These are phyloP conservation scores for Drosophila takahashii DNA, from an alignment of 1,140 invertebrate genomes.

Conservation along the genomic window DNA sequence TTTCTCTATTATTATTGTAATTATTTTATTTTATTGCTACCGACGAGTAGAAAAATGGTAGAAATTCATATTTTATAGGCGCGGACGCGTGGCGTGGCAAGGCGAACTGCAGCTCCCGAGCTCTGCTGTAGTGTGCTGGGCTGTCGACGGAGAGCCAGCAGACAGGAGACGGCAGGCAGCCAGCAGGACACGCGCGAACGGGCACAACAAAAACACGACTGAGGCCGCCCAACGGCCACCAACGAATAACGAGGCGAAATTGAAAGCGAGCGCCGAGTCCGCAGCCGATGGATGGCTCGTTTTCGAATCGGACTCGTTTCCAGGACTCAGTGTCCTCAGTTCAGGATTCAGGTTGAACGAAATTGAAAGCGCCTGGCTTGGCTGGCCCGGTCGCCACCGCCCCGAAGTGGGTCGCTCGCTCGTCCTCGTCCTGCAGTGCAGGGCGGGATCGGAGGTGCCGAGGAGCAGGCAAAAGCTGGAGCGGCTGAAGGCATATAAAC, in stretches of 20 bases:
- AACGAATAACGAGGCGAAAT: conserved; percentile 73
- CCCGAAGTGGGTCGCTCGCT: conserved; percentile 66
- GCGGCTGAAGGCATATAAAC: conserved; percentile 48
- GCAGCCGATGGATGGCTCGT: conserved; percentile 18
- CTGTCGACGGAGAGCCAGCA: conserved; percentile 29
- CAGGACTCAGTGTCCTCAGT: background rate
- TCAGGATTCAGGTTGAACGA: conserved; percentile 67
- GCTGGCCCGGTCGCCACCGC: conserved; percentile 10
- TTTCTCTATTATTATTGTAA: conserved; percentile 18
- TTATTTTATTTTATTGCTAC: conserved; percentile 18
- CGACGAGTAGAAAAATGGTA: conserved; percentile 66
- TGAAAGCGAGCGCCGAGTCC: conserved; percentile 61
- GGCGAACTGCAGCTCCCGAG: conserved; percentile 65
- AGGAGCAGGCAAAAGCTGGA: conserved; percentile 30
- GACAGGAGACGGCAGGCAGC: conserved; percentile 40
- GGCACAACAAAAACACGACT: conserved; percentile 81
- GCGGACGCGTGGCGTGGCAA: conserved; percentile 51
- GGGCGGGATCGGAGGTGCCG: conserved; percentile 13
- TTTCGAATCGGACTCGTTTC: conserved; percentile 43
- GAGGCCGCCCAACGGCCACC: conserved; percentile 80
- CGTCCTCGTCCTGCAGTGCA: conserved; percentile 49
- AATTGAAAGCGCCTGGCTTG: conserved; percentile 63
- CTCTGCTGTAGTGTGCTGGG: conserved; percentile 44
- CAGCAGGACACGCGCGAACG: conserved; percentile 72
- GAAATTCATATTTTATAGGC: conserved; percentile 54